A percentile compares a stretch with the other conserved stretches of the same genome.
Evolutionary conservation across 1,140 invertebrate genomes (phyloP).

Genomic region (Drosophila persimilis): DNA sequence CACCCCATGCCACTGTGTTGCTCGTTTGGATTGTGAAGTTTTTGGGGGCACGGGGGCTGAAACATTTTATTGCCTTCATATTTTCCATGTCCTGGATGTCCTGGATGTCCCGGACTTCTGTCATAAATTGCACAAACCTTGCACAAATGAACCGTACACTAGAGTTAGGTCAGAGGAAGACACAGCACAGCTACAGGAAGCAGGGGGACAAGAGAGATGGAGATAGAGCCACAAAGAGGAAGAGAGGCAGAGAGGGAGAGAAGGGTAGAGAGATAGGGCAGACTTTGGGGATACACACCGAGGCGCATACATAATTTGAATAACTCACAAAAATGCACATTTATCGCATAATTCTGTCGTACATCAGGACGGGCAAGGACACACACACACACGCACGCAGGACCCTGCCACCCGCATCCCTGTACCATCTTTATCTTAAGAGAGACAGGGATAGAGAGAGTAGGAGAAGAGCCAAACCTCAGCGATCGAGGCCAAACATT

Average conservation of each 20-base stretch:
- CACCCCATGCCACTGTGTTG: no score
- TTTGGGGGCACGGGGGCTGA: constrained; percentile 7
- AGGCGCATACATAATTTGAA: constrained; percentile 59
- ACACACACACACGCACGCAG: not conserved
- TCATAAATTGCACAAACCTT: constrained; percentile 51
- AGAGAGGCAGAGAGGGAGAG: not conserved
- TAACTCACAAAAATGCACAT: constrained; percentile 64
- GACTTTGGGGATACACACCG: constrained; percentile 17
- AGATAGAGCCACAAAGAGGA: constrained; percentile 3
- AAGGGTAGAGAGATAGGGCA: not conserved
- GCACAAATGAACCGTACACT: constrained; percentile 47
- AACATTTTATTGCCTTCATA: constrained; percentile 56
- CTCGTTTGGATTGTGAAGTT: constrained; percentile 9
- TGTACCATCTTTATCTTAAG: not conserved
- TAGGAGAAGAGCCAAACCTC: no score
- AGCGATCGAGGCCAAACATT: no score
- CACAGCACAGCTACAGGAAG: not conserved
- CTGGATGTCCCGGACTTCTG: constrained; percentile 41
- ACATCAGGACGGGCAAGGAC: constrained; percentile 43
- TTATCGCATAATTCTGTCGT: constrained; percentile 67
- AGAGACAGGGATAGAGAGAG: no score
- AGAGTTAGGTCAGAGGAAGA: not conserved
- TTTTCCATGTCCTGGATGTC: constrained; percentile 49
- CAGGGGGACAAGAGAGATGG: not conserved
- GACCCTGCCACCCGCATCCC: constrained; percentile 1